These are phyloP conservation scores for Oceanodroma tethys DNA, from an alignment of 2,113 vertebrate genomes.

Conservation along the genomic window DNA sequence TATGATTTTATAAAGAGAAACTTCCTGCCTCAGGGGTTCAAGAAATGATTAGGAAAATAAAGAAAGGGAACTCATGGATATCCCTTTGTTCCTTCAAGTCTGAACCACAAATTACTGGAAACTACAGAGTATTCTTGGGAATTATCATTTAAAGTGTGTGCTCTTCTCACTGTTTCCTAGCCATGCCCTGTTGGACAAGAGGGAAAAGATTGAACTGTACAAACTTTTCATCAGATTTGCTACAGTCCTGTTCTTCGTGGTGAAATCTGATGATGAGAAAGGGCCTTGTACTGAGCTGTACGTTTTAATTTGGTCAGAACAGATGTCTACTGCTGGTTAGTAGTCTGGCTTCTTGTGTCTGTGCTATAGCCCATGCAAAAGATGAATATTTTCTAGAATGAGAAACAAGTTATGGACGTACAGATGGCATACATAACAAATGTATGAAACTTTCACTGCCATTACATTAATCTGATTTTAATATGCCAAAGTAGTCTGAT, in stretches of 20 bases:
- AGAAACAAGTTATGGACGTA: neutral
- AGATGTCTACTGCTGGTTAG: neutral
- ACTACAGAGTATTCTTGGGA: neutral
- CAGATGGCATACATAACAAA: neutral
- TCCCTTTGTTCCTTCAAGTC: neutral
- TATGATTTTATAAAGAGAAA: neutral
- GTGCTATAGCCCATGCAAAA: neutral
- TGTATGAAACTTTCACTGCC: neutral
- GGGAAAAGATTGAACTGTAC: neutral
- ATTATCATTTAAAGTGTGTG: neutral
- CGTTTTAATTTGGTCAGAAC: neutral
- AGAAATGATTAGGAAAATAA: neutral
- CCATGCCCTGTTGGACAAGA: neutral
- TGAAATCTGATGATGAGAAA: neutral
- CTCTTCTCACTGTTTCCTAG: neutral
- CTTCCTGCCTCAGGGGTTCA: neutral
- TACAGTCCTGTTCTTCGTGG: neutral
- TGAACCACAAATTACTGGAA: neutral
- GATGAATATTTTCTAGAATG: neutral
- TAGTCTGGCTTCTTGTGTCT: neutral
- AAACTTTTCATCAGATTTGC: neutral
- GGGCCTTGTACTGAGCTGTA: neutral
- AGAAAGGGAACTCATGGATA: neutral
- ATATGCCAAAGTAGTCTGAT: neutral
- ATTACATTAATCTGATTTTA: neutral